These are phyloP conservation scores for Amphipyra tragopoginis DNA, from an alignment of 2,888 invertebrate genomes.

Conservation along the genomic window DNA sequence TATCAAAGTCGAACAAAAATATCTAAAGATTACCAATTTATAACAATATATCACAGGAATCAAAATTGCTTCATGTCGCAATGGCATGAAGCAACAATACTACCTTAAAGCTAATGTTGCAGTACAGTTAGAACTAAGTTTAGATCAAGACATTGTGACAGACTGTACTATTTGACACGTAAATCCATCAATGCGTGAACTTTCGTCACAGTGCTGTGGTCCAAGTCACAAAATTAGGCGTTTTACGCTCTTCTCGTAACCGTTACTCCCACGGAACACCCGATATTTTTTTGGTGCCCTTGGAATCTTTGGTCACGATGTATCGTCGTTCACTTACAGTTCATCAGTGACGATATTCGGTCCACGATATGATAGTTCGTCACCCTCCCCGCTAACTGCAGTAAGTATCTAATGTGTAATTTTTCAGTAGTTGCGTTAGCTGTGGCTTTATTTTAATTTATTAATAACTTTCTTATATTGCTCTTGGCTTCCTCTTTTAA, in stretches of 20 bases:
- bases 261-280: not conserved
- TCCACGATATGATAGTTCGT: too few relatives aligned
- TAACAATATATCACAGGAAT: not conserved
- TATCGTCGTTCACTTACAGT: too few relatives aligned
- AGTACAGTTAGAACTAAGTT: conserved; percentile 24
- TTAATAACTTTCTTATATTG: too few relatives aligned
- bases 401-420: too few relatives aligned
- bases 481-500: too few relatives aligned
- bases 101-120: conserved; percentile 20
- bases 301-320: too few relatives aligned
- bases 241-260: not conserved
- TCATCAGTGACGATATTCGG: too few relatives aligned
- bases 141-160: conserved; percentile 55
- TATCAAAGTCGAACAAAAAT: too few relatives aligned
- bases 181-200: conserved; percentile 77
- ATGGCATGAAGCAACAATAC: conserved; percentile 15
- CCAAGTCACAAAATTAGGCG: conserved; percentile 9
- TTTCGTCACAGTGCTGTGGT: conserved; percentile 54
- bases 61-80: conserved; percentile 9
- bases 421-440: too few relatives aligned
- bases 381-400: too few relatives aligned
- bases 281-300: not conserved
- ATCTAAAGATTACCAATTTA: not conserved
- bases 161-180: conserved; percentile 70
- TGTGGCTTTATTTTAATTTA: too few relatives aligned